Base-by-base conservation (phyloP, 2,113 vertebrate species). In the Ursus arctos region DNA sequence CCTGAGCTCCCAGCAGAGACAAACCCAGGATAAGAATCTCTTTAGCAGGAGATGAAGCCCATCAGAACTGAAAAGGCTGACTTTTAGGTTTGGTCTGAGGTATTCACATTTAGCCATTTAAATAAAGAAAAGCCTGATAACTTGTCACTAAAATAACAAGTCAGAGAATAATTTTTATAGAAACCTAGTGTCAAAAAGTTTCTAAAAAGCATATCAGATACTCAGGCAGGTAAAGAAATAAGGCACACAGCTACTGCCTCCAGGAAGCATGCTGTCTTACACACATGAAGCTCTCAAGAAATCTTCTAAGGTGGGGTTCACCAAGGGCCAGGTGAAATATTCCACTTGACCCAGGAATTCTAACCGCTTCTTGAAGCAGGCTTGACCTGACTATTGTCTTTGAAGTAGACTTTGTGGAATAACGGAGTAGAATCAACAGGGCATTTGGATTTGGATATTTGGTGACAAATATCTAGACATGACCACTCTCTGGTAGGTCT, bases 161-260 rank as follows among this genome's bases (percentile, higher is more conserved):
- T 53, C 72, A 86, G 57, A 82, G 51, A 28, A 71, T 22, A 47
- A 51, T 31, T 33, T 89, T 36, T 11, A 7, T n/a, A 72, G 26
- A 28, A 71, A 55, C 9, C 2, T 21, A 8, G 6, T 7, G 40
- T 89, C 2, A 47, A 13, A 83, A 69, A 9, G 0, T 0, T 49
- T 65, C 26, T 49, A 49, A 49, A 16, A 19, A 61, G 3, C 0
- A 0, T 22, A 53, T 11, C 3, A 83, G 12, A 22, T 12, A 16
- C 15, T 31, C 28, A 3, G 18, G 18, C 22, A 11, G 21, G n/a
- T 19, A 51, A 31, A 15, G 18, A 43, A 21, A 12, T 13, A 36
- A 24, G 43, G 31, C 7, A 2, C 31, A 21, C 0, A 21, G 40
- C 43, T 24, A 2, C 26, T 13, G 28, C 9, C 6, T 33, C 24